These are phyloP conservation scores for Premnoplex brunnescens DNA, from an alignment of 2,797 vertebrate genomes.

Conservation along the genomic window DNA sequence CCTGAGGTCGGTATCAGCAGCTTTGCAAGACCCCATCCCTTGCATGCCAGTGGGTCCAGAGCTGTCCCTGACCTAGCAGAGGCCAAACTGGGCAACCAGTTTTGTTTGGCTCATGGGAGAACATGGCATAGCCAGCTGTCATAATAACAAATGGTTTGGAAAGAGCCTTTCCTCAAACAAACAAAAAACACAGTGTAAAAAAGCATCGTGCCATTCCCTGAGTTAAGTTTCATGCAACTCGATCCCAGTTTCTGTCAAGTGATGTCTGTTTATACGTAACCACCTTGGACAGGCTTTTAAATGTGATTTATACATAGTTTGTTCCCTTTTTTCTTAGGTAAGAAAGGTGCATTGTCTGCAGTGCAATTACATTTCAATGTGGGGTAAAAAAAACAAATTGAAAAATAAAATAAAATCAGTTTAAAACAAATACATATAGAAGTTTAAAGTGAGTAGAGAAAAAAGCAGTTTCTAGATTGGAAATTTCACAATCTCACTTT, in stretches of 20 bases:
- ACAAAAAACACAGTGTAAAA: not conserved
- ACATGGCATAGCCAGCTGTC: not conserved
- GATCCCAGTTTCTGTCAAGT: constrained; percentile 27
- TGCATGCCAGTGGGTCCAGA: not conserved
- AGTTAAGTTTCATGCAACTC: not conserved
- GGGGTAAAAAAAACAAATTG: not conserved
- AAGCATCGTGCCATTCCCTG: not conserved
- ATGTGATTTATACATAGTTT: not conserved
- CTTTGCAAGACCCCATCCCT: not conserved
- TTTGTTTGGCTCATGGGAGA: not conserved
- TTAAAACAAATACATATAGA: not conserved
- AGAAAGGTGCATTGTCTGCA: not conserved
- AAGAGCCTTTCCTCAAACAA: not conserved
- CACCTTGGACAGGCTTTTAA: not conserved
- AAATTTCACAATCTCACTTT: not conserved
- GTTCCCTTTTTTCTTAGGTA: not conserved
- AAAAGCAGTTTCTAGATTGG: not conserved
- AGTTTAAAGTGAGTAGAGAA: not conserved
- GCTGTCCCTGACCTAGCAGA: not conserved
- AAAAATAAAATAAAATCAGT: not conserved
- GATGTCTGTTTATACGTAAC: not conserved
- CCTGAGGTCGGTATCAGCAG: not conserved
- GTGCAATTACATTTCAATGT: not conserved
- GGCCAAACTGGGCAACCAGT: not conserved
- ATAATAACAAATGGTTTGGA: not conserved